These are phyloP conservation scores for Crossocerus cetratus DNA, from an alignment of 2,888 invertebrate genomes.

Conservation along the genomic window DNA sequence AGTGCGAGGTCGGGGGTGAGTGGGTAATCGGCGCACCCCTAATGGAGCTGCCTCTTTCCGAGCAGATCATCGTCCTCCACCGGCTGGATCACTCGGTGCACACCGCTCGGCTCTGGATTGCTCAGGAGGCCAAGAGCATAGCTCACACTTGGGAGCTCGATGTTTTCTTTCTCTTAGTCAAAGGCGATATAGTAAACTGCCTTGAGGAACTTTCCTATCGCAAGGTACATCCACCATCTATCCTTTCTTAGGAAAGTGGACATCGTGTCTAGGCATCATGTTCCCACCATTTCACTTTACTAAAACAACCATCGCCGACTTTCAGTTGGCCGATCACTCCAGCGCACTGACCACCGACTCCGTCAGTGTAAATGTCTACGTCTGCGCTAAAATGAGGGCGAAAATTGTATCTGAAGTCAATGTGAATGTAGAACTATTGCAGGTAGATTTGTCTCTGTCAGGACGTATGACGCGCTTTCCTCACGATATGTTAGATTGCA, in stretches of 20 bases:
- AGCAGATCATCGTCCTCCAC: conserved; percentile 89
- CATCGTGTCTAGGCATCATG: too few relatives aligned
- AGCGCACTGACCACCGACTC: conserved; percentile 79
- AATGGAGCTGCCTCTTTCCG: conserved; percentile 88
- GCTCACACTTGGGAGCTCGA: conserved; percentile 87
- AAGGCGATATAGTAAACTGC: conserved; percentile 73
- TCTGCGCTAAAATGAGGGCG: conserved; percentile 88
- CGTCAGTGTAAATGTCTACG: conserved; percentile 86
- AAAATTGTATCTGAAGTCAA: conserved; percentile 89
- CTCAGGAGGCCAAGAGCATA: conserved; percentile 84
- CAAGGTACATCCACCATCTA: conserved; percentile 61
- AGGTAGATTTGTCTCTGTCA: conserved; percentile 77
- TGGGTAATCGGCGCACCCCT: conserved; percentile 85
- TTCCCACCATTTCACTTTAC: too few relatives aligned
- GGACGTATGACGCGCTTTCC: neutral
- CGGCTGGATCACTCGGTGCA: conserved; percentile 89
- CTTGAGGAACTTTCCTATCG: conserved; percentile 72
- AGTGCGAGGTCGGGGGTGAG: conserved; percentile 85
- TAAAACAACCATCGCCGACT: neutral
- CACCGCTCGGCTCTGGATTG: conserved; percentile 87
- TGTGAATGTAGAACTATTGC: conserved; percentile 85
- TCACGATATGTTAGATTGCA: neutral
- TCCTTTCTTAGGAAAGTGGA: too few relatives aligned
- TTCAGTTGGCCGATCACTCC: conserved; percentile 82
- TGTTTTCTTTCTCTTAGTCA: conserved; percentile 81